A percentile compares a stretch with the other conserved stretches of the same genome.
These are phyloP conservation scores for Sandelia bainsii DNA, from an alignment of 2,797 vertebrate species.

Conservation along the genomic window DNA sequence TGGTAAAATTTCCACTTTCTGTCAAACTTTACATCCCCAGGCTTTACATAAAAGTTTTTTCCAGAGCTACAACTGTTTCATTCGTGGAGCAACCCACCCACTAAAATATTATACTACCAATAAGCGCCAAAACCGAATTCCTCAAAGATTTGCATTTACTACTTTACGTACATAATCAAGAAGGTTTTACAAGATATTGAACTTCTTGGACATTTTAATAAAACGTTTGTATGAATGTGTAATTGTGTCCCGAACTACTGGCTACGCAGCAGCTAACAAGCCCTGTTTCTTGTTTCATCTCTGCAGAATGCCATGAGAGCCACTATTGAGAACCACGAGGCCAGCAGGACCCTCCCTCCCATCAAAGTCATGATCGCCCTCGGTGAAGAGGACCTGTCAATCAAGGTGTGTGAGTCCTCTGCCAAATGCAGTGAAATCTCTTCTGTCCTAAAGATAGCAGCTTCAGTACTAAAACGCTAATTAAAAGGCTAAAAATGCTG, in stretches of 20 bases:
- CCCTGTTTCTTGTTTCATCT: background rate
- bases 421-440: background rate
- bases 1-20: too few relatives aligned
- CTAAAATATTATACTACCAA: too few relatives aligned
- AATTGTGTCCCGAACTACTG: background rate
- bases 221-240: background rate
- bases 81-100: too few relatives aligned
- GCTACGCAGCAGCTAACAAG: background rate
- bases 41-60: too few relatives aligned
- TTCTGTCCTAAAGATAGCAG: background rate
- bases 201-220: background rate
- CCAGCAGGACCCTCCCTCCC: conserved; percentile 83
- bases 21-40: too few relatives aligned
- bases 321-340: conserved; percentile 89
- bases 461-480: too few relatives aligned
- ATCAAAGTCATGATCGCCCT: conserved; percentile 88
- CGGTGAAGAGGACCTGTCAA: conserved; percentile 89
- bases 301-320: conserved; percentile 91
- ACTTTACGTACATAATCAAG: too few relatives aligned
- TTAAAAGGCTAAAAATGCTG: too few relatives aligned
- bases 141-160: too few relatives aligned
- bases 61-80: too few relatives aligned
- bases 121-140: too few relatives aligned
- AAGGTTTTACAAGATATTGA: background rate
- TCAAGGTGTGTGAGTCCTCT: conserved; percentile 78